phyloP scores from a whole-genome alignment of 2,113 vertebrate genomes.

The Microtus ochrogaster region DNA sequence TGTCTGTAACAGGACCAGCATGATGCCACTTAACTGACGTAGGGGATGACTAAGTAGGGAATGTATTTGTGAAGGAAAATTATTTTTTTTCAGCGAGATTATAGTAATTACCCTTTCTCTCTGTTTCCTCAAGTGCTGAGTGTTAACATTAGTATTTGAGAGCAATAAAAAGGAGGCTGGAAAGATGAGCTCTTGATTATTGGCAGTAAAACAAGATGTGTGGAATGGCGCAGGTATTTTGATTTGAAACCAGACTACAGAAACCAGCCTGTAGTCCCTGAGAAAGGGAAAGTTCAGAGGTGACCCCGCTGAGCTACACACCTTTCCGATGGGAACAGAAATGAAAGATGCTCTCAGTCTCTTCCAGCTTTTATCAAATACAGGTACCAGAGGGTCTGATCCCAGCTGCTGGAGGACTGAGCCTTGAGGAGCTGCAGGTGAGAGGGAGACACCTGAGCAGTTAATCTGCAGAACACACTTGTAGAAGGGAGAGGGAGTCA shows the following conservation, averaged over 20 bases:
- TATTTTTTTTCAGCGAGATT: not conserved
- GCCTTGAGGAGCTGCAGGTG: slow-evolving; percentile 38
- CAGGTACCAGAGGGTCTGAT: slow-evolving; percentile 60
- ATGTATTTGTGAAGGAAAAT: not conserved
- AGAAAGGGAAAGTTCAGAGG: slow-evolving; percentile 49
- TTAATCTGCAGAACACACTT: slow-evolving; percentile 60
- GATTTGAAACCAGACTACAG: slow-evolving; percentile 26
- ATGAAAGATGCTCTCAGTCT: slow-evolving; percentile 71
- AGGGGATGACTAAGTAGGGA: not conserved
- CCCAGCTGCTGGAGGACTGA: slow-evolving; percentile 48
- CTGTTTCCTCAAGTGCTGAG: not conserved
- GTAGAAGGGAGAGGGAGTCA: slow-evolving; percentile 26
- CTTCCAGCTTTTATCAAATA: slow-evolving; percentile 73
- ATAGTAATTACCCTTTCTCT: slow-evolving; percentile 14
- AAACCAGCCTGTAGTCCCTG: slow-evolving; percentile 58
- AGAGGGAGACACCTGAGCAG: slow-evolving; percentile 30
- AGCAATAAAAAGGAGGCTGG: not conserved
- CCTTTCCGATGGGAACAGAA: slow-evolving; percentile 70
- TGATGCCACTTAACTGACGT: not conserved
- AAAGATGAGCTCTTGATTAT: not conserved
- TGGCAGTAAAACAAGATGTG: not conserved
- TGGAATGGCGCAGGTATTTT: not conserved
- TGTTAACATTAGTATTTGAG: not conserved
- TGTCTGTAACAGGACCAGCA: not conserved
- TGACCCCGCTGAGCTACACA: slow-evolving; percentile 60